Base-by-base conservation (phyloP, 2,888 invertebrate species). In the Geophilus truncorum region DNA sequence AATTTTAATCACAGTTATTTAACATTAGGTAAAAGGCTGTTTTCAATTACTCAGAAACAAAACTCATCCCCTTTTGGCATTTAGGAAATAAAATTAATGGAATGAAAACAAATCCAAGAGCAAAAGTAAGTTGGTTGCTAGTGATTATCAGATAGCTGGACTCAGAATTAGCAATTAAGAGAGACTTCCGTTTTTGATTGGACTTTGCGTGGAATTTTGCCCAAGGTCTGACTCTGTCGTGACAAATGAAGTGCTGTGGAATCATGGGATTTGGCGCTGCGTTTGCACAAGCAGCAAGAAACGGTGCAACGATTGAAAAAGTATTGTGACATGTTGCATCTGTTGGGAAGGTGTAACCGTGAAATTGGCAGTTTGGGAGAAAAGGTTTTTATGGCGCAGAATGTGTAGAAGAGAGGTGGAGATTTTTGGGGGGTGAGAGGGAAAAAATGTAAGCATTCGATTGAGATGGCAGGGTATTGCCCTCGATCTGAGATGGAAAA, bases 331-430 rank as follows among this genome's bases (percentile, higher is more conserved):
- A 62, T 62, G 62, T 28, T 23, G 62, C 62, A 23, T 62, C 23
- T 62, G 62, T 62, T 62, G 6, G 62, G 28, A 62, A 62, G 62
- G 62, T 62, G 62, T 62, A 62, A 62, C 62, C 62, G 62, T 62
- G 62, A 62, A 62, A 62, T 62, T 62, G 62, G 62, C 25, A 62
- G 62, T 62, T 62, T 62, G 62, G 62, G 62, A 62, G 62, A 62
- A 62, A 62, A 62, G 62, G 62, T 62, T 62, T 62, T 62, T 62
- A 62, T 62, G 62, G 62, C 15, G 62, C 25, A 25, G 1, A 62
- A 62, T 62, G 62, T 62, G 25, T 62, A 62, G 23, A 62, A 62
- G 62, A 62, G 25, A 25, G 15, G 62, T 9, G 45, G 45, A n/a
- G n/a, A n/a, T n/a, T n/a, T n/a, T n/a, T n/a, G n/a, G n/a, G n/a